A percentile compares a stretch with the other conserved stretches of the same genome.
phyloP scores from a whole-genome alignment of 2,888 invertebrate species.

The Lepidocyrtoides sp. region DNA sequence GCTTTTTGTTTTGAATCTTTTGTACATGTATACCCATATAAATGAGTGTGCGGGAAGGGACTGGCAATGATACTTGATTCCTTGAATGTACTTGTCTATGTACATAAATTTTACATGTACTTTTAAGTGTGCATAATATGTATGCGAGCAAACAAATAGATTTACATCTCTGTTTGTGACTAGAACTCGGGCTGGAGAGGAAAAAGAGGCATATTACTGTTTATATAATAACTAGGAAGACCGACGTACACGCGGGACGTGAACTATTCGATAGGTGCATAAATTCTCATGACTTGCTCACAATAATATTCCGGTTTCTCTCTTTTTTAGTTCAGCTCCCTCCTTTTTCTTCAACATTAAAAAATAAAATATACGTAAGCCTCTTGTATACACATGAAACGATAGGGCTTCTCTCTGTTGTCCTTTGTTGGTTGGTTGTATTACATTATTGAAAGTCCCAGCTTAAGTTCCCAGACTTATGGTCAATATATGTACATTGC shows the following conservation, averaged over 20 bases:
- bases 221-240: background rate
- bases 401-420: slow-evolving; percentile 46
- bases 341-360: background rate
- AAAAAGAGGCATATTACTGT: background rate
- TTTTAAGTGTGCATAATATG: slow-evolving; percentile 1
- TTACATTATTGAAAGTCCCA: slow-evolving; percentile 26
- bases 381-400: slow-evolving; percentile 3
- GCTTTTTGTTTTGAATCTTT: slow-evolving; percentile 61
- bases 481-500: slow-evolving; percentile 30
- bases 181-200: background rate
- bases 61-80: slow-evolving; percentile 66
- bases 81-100: slow-evolving; percentile 43
- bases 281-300: slow-evolving; percentile 42
- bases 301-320: background rate
- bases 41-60: slow-evolving; percentile 56
- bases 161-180: background rate
- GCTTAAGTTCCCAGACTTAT: slow-evolving; percentile 5
- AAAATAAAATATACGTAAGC: background rate
- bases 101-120: slow-evolving; percentile 55
- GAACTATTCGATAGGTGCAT: slow-evolving; percentile 22
- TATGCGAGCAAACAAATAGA: background rate
- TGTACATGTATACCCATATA: slow-evolving; percentile 12
- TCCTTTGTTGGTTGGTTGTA: slow-evolving; percentile 17
- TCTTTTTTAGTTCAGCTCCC: background rate
- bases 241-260: slow-evolving; percentile 37